These are phyloP conservation scores for Lasaia peninsularis DNA, from an alignment of 1,140 invertebrate genomes.

Conservation along the genomic window DNA sequence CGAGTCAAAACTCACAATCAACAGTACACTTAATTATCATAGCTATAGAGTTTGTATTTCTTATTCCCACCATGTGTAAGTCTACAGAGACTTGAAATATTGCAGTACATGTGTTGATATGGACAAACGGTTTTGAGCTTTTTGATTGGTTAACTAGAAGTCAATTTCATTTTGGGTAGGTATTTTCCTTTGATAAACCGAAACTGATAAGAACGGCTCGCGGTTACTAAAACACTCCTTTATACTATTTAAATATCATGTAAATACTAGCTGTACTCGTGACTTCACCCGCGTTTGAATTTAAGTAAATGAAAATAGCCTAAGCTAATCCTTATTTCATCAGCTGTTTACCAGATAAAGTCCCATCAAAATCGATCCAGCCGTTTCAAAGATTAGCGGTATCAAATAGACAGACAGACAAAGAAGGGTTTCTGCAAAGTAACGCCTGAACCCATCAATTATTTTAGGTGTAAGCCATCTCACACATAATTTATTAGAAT, in stretches of 20 bases:
- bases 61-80: background rate
- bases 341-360: too few relatives aligned
- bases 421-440: too few relatives aligned
- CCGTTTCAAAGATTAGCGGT: too few relatives aligned
- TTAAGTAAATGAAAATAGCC: too few relatives aligned
- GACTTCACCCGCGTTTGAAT: too few relatives aligned
- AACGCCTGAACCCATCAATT: too few relatives aligned
- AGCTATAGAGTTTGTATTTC: background rate
- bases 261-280: too few relatives aligned
- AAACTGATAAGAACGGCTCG: background rate
- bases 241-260: background rate
- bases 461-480: too few relatives aligned
- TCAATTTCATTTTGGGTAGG: background rate
- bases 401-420: too few relatives aligned
- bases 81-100: background rate
- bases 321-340: too few relatives aligned
- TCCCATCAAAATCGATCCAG: too few relatives aligned
- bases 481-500: too few relatives aligned
- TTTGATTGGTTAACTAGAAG: background rate
- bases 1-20: background rate
- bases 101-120: background rate
- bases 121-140: background rate
- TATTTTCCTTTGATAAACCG: constrained; percentile 1
- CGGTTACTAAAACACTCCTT: background rate
- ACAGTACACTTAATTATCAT: background rate